Evolutionary conservation across 1,140 invertebrate species (phyloP), one percentile per base, ranked within the genome.

Genomic region (Reticulitermes speratus): DNA sequence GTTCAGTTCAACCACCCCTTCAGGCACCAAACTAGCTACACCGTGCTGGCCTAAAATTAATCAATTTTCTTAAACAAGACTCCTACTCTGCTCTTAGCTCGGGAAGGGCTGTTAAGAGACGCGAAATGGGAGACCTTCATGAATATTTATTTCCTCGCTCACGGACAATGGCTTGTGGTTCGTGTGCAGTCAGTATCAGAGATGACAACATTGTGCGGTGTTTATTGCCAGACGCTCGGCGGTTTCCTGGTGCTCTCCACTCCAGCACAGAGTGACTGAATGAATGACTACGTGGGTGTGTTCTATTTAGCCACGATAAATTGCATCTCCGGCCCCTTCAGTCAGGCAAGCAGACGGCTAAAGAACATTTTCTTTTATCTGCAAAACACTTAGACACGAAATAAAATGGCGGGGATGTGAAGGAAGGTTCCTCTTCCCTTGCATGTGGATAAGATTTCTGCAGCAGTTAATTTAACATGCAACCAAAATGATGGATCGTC

Each of bases 31-130:
- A 55, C 19, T 16, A 16, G 19, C 52, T 55, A 14, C n/a, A 11
- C 65, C n/a, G 16, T 30, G 65, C n/a, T 21, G 65, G 65, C n/a
- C 65, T 75, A 30, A 75, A 75, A 75, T 75, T 75, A 75, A 75
- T 75, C 65, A 75, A 30, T 75, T 75, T 75, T 75, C 65, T 75
- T 75, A 75, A 75, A 75, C 65, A 75, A n/a, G 21, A n/a, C 65
- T 25, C 65, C 65, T 25, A 55, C 52, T 55, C 52, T 12, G 52
- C 14, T 21, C 52, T 55, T 55, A 16, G 14, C 45, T 1, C 0
- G 52, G 19, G 52, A 55, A 55, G 52, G 52, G 19, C 52, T 21
- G 52, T 55, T 55, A 55, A 16, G 14, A 55, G 52, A 19, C 52
- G 52, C 52, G 52, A 55, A 55, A 55, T 55, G 65, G 8, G 65